A percentile compares a stretch with the other conserved stretches of the same genome.
Conservation (phyloP, 2,797 vertebrate species). For the Oreochromis mossambicus region DNA sequence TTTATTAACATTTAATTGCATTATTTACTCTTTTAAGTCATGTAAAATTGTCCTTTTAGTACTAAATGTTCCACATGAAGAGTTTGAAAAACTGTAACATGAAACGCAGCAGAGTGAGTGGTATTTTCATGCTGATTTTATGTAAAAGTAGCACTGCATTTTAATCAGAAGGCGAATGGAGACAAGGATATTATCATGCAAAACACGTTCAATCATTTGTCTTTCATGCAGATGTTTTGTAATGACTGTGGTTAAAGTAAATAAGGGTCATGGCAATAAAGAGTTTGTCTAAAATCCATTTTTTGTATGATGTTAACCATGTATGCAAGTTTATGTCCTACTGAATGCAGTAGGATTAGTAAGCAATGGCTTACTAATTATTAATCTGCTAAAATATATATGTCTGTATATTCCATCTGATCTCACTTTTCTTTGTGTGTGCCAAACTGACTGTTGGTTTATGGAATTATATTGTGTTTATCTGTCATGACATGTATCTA, state of each 20-base stretch:
- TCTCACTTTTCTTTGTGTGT: not conserved
- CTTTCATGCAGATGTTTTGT: not conserved
- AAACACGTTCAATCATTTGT: not conserved
- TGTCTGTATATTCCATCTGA: not conserved
- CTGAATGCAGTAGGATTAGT: too few relatives aligned
- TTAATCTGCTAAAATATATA: not conserved
- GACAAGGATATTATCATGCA: not conserved
- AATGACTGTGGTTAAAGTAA: not conserved
- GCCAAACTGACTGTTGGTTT: not conserved
- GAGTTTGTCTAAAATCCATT: not conserved
- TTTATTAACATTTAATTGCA: not conserved
- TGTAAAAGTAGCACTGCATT: not conserved
- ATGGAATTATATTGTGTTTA: not conserved
- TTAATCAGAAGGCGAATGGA: not conserved
- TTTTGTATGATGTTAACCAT: not conserved
- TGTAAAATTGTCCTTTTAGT: not conserved
- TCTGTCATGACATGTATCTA: not conserved
- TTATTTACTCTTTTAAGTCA: not conserved
- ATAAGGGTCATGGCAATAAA: not conserved
- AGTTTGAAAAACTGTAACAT: not conserved
- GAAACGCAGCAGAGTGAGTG: not conserved
- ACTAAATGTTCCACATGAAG: not conserved
- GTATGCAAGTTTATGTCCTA: not conserved
- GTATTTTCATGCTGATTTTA: not conserved
- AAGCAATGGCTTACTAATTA: not conserved